A percentile compares a stretch with the other conserved stretches of the same genome.
These are phyloP conservation scores for Chymomyza costata DNA, from an alignment of 1,140 invertebrate species.

Conservation along the genomic window DNA sequence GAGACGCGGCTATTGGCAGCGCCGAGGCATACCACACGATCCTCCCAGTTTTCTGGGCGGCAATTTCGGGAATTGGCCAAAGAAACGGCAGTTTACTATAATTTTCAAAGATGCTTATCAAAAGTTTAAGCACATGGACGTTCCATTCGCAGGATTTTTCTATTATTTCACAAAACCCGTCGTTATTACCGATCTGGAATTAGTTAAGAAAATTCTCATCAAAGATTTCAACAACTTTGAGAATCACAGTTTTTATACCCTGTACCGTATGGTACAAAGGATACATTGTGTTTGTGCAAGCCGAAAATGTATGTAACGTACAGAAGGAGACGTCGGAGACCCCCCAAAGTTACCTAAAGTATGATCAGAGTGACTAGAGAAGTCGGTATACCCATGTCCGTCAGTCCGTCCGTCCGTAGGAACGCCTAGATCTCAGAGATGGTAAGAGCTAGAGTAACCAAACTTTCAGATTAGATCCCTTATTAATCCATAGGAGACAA, in stretches of 20 bases:
- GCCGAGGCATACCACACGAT: conserved; percentile 4
- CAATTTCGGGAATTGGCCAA: conserved; percentile 1
- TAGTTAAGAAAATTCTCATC: conserved; percentile 77
- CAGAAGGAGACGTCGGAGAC: too few species aligned
- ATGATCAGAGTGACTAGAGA: too few species aligned
- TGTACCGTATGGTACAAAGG: too few species aligned
- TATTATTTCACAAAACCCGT: neutral
- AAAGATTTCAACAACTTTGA: conserved; percentile 78
- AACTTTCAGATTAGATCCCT: too few species aligned
- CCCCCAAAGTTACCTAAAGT: too few species aligned
- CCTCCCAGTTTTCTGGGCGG: conserved; percentile 8
- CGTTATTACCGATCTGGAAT: conserved; percentile 8
- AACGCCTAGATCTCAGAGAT: too few species aligned
- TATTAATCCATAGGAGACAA: too few species aligned
- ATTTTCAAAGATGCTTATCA: neutral
- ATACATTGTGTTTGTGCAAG: too few species aligned
- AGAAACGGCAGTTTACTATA: neutral
- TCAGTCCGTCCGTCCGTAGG: too few species aligned
- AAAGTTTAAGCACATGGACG: neutral
- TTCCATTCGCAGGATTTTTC: conserved; percentile 5
- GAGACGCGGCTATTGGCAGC: conserved; percentile 18
- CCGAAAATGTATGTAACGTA: too few species aligned
- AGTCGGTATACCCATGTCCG: too few species aligned
- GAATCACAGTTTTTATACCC: conserved; percentile 76
- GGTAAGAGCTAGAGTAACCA: too few species aligned